Conservation (phyloP, 2,888 invertebrate species). For the Cylloceria caligata region DNA sequence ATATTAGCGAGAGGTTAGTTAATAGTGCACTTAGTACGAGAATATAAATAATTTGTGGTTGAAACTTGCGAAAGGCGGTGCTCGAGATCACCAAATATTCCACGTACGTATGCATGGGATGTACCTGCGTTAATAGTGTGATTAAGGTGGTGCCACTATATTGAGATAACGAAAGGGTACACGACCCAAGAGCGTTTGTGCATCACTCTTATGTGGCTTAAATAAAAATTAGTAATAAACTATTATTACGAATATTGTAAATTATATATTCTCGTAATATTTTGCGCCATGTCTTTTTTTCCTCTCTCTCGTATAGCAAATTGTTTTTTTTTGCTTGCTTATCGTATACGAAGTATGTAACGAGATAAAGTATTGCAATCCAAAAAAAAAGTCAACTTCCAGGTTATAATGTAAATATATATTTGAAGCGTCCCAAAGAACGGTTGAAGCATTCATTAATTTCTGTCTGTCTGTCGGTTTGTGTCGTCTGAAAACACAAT, state of each 20-base stretch:
- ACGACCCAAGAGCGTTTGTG: neutral
- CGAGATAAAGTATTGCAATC: too few relatives aligned
- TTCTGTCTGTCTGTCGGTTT: too few relatives aligned
- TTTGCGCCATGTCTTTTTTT: too few relatives aligned
- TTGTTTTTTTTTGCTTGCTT: too few relatives aligned
- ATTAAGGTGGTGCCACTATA: neutral
- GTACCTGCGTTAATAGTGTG: neutral
- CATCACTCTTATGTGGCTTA: neutral
- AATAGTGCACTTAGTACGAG: constrained; percentile 77
- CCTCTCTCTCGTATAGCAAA: neutral
- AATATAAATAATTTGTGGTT: constrained; percentile 76
- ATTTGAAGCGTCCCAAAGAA: too few relatives aligned
- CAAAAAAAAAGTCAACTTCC: too few relatives aligned
- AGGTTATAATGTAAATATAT: too few relatives aligned
- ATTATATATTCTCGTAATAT: too few relatives aligned
- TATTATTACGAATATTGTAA: neutral
- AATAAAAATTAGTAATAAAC: too few relatives aligned
- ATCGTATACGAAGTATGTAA: too few relatives aligned
- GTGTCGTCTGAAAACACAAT: too few relatives aligned
- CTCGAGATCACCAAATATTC: neutral
- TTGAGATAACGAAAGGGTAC: neutral
- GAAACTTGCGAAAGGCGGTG: constrained; percentile 8
- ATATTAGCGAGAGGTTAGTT: constrained; percentile 80
- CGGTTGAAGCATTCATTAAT: too few relatives aligned
- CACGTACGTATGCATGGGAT: neutral